Base-by-base conservation (phyloP, 2,888 invertebrate species). In the Tolmerus cingulatus region DNA sequence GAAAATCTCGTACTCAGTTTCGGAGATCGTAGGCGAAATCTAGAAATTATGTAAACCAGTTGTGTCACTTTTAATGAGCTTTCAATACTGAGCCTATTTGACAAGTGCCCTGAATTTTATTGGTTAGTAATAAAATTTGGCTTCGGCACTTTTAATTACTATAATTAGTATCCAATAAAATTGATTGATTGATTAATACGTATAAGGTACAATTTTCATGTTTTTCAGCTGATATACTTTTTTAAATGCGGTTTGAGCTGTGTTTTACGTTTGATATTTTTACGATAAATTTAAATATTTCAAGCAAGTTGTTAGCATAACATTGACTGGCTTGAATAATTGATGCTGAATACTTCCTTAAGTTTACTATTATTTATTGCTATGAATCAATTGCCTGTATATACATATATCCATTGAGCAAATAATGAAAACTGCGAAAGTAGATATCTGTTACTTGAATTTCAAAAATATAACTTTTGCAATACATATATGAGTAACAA, bases 21-120 rank as follows among this genome's bases (percentile, higher is more conserved):
- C 9, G 37, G 66, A 23, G 55, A 37, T 82, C 57, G 82, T 82
- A 82, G 82, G 82, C 82, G 82, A 82, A 82, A 34, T 82, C 82
- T 82, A 82, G 57, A 57, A 82, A 82, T 82, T 66, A 82, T 82
- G 82, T 57, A 66, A 82, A 40, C 82, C 82, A 82, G 82, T 82
- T 82, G 34, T 57, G 82, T 57, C 37, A 51, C 57, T 66, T 66
- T 27, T 57, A 82, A 57, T 82, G 82, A 82, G 23, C 66, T 66
- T 66, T 19, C 66, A 9, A 66, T 66, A 8, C 66, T 66, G 12
- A 19, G 12, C 66, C 19, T 66, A 27, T 12, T 12, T 66, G 23
- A 19, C 12, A 23, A 66, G 27, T 23, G 51, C 51, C 51, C 51
- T n/a, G 14, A 66, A 23, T 57, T 27, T 23, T 19, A 57, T 57